These are phyloP conservation scores for Sipha maydis DNA, from an alignment of 2,888 invertebrate species.

Conservation along the genomic window DNA sequence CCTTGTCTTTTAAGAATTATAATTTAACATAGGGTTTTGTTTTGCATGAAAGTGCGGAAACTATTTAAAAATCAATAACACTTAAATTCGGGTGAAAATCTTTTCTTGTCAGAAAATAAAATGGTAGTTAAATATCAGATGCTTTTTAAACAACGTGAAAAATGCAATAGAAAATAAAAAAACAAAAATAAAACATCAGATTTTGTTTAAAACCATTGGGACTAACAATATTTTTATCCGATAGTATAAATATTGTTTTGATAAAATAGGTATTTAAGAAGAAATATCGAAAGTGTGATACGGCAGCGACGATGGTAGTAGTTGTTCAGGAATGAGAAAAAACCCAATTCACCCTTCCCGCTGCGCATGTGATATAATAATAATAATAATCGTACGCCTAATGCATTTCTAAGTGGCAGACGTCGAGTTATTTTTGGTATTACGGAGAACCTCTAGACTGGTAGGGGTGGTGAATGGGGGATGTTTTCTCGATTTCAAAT, in stretches of 20 bases:
- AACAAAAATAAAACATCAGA: neutral
- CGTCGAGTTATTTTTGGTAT: conserved; percentile 27
- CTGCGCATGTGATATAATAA: neutral
- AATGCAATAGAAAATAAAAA: neutral
- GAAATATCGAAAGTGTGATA: neutral
- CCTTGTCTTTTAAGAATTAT: neutral
- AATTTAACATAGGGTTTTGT: neutral
- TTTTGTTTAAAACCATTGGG: neutral
- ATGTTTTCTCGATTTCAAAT: neutral
- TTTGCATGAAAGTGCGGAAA: neutral
- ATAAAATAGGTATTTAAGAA: neutral
- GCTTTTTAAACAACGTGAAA: neutral
- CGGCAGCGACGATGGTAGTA: neutral
- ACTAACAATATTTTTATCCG: too few relatives aligned
- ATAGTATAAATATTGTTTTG: neutral
- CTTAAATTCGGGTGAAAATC: neutral
- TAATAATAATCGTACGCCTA: conserved; percentile 16
- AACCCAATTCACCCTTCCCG: conserved; percentile 13
- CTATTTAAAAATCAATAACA: neutral
- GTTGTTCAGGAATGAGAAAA: neutral
- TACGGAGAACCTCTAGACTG: neutral
- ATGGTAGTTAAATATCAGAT: neutral
- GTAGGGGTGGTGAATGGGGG: neutral
- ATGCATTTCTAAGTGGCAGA: conserved; percentile 41
- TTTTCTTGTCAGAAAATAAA: neutral